phyloP scores from a whole-genome alignment of 2,888 invertebrate species.

The Folsomia candida region DNA sequence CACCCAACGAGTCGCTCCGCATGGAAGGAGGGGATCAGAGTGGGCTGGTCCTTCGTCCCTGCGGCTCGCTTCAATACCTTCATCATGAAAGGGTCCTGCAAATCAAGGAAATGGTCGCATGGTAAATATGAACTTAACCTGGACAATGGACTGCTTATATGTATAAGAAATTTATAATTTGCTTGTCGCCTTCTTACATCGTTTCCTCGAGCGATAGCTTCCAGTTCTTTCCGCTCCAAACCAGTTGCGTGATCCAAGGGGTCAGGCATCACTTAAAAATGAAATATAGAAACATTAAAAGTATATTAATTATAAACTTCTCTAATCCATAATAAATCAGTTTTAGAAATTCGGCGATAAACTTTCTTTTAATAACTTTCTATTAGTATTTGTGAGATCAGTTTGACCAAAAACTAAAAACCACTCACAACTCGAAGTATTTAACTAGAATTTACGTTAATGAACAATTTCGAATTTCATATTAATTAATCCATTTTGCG shows the following conservation, averaged over 20 bases:
- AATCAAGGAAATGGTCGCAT: slow-evolving; percentile 18
- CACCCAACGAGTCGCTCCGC: slow-evolving; percentile 90
- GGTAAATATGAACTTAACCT: too few species aligned
- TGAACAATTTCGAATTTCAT: too few species aligned
- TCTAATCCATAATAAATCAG: neutral
- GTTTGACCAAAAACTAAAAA: too few species aligned
- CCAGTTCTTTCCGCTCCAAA: slow-evolving; percentile 81
- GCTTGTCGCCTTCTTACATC: slow-evolving; percentile 64
- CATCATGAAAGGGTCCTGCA: slow-evolving; percentile 61
- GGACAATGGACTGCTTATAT: neutral
- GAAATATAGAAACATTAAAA: neutral
- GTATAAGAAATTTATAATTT: neutral
- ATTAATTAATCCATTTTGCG: neutral
- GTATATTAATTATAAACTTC: neutral
- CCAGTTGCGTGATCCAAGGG: slow-evolving; percentile 92
- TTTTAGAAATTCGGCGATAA: slow-evolving; percentile 6
- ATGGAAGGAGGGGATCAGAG: slow-evolving; percentile 84
- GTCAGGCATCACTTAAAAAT: slow-evolving; percentile 71
- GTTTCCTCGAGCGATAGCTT: slow-evolving; percentile 82
- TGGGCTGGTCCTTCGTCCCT: slow-evolving; percentile 82
- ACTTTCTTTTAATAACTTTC: slow-evolving; percentile 8
- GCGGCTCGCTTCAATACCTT: slow-evolving; percentile 74
- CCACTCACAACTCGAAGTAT: too few species aligned
- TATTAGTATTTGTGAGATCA: too few species aligned
- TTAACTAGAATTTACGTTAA: too few species aligned